A percentile compares a stretch with the other conserved stretches of the same genome.
These are phyloP conservation scores for Stichodactyla helianthus DNA, from an alignment of 64 coral and sea anemone species.

Conservation along the genomic window DNA sequence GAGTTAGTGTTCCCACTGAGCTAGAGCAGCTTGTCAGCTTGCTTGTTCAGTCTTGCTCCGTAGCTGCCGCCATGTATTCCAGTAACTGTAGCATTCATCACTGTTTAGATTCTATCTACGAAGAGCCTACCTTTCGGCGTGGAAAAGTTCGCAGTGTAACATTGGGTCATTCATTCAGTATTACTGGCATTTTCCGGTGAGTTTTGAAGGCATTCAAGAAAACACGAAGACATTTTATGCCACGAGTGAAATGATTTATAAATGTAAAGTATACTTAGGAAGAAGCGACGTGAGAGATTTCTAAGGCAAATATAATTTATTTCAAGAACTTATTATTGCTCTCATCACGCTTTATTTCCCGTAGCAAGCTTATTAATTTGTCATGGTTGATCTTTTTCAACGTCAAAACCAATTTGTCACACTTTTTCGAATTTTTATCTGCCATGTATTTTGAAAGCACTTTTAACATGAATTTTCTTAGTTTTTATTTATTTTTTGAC, in stretches of 20 bases:
- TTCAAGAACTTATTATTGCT: too few species aligned
- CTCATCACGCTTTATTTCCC: too few species aligned
- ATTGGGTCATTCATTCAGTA: background rate
- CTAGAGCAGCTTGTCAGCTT: too few species aligned
- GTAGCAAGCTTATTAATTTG: too few species aligned
- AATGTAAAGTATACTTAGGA: too few species aligned
- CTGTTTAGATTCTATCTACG: background rate
- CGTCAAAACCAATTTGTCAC: too few species aligned
- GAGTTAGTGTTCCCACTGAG: background rate
- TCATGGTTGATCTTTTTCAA: too few species aligned
- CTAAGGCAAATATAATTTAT: background rate
- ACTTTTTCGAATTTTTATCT: too few species aligned
- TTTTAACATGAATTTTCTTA: too few species aligned
- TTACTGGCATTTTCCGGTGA: background rate
- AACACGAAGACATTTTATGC: background rate
- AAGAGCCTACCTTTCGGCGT: background rate
- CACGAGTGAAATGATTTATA: background rate
- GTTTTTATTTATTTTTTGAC: too few species aligned
- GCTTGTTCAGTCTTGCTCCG: background rate
- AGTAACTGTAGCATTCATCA: background rate
- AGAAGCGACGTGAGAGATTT: background rate
- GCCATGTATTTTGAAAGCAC: too few species aligned
- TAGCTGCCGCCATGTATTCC: background rate
- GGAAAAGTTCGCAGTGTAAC: background rate
- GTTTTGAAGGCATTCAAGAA: background rate